Evolutionary conservation across 2,113 vertebrate species (phyloP).

Genomic region (Alaudala cheleensis): DNA sequence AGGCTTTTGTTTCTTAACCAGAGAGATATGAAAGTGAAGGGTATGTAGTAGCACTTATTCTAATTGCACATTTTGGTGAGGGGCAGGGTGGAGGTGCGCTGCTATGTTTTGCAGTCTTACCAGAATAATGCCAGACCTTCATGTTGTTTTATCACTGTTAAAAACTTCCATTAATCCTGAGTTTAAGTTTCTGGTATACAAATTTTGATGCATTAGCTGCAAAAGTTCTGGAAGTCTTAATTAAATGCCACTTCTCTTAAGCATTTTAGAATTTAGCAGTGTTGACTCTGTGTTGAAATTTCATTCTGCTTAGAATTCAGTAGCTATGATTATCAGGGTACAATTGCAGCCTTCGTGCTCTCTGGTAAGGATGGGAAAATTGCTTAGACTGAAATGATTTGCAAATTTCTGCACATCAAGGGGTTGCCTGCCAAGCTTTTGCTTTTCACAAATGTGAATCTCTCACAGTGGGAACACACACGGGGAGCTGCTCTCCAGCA

Average conservation of each 20-base stretch:
- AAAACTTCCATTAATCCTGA: neutral
- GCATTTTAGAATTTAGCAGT: neutral
- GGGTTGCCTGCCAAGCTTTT: neutral
- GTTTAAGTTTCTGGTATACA: neutral
- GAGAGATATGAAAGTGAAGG: neutral
- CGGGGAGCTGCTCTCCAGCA: neutral
- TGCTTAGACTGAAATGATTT: slow-evolving; percentile 2
- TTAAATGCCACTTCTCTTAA: neutral
- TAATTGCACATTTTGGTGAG: neutral
- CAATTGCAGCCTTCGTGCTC: neutral
- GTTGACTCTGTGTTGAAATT: neutral
- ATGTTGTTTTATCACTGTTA: neutral
- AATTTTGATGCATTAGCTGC: neutral
- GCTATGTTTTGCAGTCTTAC: neutral
- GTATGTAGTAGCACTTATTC: neutral
- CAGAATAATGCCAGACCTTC: neutral
- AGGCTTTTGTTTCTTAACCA: neutral
- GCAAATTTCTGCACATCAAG: slow-evolving; percentile 22
- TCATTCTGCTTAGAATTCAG: neutral
- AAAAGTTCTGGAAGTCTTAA: neutral
- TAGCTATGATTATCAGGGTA: neutral
- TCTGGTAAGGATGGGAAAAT: slow-evolving; percentile 8
- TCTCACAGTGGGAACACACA: neutral
- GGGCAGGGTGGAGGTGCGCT: neutral
- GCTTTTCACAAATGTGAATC: slow-evolving; percentile 3